Evolutionary conservation across 2,797 vertebrate genomes (phyloP), one percentile per base, ranked within the genome.

Genomic region (Anableps anableps): DNA sequence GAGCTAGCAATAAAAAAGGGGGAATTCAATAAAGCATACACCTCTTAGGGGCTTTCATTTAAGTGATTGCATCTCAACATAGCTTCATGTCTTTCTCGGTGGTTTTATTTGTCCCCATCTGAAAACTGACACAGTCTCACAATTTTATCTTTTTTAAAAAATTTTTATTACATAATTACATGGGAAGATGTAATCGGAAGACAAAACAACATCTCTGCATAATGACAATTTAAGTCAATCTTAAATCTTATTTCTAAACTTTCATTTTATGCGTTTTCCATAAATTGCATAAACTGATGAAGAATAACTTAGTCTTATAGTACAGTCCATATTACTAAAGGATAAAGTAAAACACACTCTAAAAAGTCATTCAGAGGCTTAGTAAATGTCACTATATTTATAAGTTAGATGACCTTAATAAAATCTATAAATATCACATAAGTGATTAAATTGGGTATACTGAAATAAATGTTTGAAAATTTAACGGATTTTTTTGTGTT

Each of bases 21-120:
- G 74, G 80, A 89, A 94, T 94, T 93, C 90, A 94, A 94, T 94
- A 93, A 94, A 93, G 89, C n/a, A 0, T 45, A 72, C 89, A 86
- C 79, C 87, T 91, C 89, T 76, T 66, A 93, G 88, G 92, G 78
- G 87, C 81, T 93, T 89, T 87, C 88, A 93, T 93, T 93, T 90
- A 87, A 93, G 94, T 91, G 88, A 94, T 90, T 90, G 88, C 88
- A 85, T 86, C 83, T 82, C 74, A 79, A 75, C 77, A 66, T 72
- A 34, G 68, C 85, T 74, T 41, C 68, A 26, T 83, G 70, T 58
- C 58, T 26, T 74, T 84, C 73, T 86, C 78, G 78, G 84, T 82
- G 80, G 83, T 87, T 92, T 94, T 88, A 85, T 91, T 90, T 92
- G 88, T 91, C 87, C 77, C 88, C 80, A 83, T 75, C 80, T 10